phyloP scores from a whole-genome alignment of 2,113 vertebrate genomes.

The Nothocercus nigrocapillus region DNA sequence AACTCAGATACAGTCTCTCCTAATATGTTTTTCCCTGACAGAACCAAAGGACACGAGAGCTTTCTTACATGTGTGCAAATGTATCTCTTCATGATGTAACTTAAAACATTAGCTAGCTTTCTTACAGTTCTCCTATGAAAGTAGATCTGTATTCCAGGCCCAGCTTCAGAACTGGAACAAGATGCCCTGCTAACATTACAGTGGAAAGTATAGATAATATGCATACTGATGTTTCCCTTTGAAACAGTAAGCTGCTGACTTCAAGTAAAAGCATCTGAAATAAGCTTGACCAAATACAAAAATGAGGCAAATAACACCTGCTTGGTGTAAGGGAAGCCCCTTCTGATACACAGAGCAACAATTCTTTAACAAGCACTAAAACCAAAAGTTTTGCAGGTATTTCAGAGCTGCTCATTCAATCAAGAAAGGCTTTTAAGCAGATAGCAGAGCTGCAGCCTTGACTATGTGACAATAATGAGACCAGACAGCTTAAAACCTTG shows the following conservation, averaged over 20 bases:
- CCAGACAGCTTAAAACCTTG: slow-evolving; percentile 48
- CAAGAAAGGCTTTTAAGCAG: background rate
- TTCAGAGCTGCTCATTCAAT: slow-evolving; percentile 4
- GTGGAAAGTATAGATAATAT: background rate
- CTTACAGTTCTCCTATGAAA: background rate
- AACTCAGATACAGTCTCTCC: background rate
- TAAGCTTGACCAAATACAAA: background rate
- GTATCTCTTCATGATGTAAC: background rate
- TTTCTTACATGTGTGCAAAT: background rate
- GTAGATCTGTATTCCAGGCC: background rate
- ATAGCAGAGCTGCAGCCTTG: background rate
- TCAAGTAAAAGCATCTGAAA: background rate
- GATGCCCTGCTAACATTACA: background rate
- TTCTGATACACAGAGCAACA: background rate
- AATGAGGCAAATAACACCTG: background rate
- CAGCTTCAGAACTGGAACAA: background rate
- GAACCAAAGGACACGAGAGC: background rate
- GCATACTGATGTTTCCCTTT: background rate
- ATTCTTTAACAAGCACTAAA: background rate
- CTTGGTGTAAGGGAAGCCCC: background rate
- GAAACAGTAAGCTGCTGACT: background rate
- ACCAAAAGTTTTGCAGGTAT: background rate
- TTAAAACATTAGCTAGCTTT: background rate
- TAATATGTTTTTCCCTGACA: background rate
- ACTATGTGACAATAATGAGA: background rate